Conservation (phyloP, 2,888 invertebrate species). For the Kryphioiulus occultus region DNA sequence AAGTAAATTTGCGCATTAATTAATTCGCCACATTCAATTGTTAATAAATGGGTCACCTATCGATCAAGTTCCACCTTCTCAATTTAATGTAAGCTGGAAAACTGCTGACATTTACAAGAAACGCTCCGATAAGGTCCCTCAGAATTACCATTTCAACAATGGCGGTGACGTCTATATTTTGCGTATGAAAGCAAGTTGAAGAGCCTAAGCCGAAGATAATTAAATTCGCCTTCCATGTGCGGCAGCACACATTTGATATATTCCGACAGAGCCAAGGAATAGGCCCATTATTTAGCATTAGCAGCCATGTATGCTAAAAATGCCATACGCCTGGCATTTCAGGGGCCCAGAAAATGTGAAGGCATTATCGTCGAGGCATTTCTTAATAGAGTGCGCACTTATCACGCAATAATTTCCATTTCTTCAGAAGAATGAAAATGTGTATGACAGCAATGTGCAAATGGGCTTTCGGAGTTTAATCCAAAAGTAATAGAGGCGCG, state of each 20-base stretch:
- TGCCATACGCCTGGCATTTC: neutral
- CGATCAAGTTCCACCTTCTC: neutral
- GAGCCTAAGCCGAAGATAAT: constrained; percentile 6
- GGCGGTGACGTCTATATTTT: neutral
- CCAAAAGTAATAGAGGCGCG: neutral
- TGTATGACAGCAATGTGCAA: neutral
- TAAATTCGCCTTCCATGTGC: neutral
- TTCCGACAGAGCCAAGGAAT: neutral
- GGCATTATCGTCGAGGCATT: neutral
- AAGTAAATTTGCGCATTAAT: neutral
- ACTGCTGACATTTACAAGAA: neutral
- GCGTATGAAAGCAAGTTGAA: neutral
- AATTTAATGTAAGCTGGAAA: neutral
- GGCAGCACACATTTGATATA: constrained; percentile 7
- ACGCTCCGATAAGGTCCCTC: neutral
- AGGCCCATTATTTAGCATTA: neutral
- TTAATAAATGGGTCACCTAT: neutral
- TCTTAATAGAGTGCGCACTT: constrained; percentile 4
- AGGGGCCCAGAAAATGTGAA: neutral
- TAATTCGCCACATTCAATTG: neutral
- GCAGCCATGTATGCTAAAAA: neutral
- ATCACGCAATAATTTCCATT: neutral
- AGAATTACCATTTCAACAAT: neutral
- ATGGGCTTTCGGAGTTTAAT: neutral
- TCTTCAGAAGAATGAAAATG: neutral